A percentile compares a stretch with the other conserved stretches of the same genome.
These are phyloP conservation scores for Cardiocondyla obscurior DNA, from an alignment of 1,140 invertebrate species.

Conservation along the genomic window DNA sequence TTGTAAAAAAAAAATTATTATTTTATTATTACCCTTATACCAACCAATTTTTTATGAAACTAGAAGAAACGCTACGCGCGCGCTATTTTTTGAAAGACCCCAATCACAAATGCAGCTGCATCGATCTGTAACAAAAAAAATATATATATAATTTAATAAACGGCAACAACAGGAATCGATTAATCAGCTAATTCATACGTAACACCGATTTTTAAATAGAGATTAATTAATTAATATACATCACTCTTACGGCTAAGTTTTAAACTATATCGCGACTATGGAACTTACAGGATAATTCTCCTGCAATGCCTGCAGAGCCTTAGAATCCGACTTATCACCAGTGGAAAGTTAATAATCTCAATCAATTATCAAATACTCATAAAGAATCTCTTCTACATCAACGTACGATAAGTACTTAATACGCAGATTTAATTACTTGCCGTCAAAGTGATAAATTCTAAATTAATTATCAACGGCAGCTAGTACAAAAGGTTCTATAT, in stretches of 20 bases:
- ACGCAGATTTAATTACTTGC: background rate
- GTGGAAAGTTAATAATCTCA: slow-evolving; percentile 11
- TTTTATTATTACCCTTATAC: too few species aligned
- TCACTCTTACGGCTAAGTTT: slow-evolving; percentile 78
- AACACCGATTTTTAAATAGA: too few species aligned
- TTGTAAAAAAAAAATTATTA: background rate
- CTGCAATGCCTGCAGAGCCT: slow-evolving; percentile 53
- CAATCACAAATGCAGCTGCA: too few species aligned
- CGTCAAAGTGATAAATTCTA: background rate
- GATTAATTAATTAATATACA: slow-evolving; percentile 72
- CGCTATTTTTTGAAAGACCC: too few species aligned
- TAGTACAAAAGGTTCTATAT: slow-evolving; percentile 14
- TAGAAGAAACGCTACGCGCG: too few species aligned
- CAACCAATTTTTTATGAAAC: too few species aligned
- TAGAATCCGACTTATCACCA: slow-evolving; percentile 26
- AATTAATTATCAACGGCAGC: background rate
- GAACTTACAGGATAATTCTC: slow-evolving; percentile 64
- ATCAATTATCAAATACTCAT: slow-evolving; percentile 3
- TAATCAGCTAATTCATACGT: too few species aligned
- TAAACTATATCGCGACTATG: slow-evolving; percentile 74
- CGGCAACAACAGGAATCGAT: too few species aligned
- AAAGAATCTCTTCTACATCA: slow-evolving; percentile 13
- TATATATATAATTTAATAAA: too few species aligned
- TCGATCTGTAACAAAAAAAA: too few species aligned
- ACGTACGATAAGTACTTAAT: slow-evolving; percentile 6